Percentiles rank a stretch among this genome's conserved stretches.
These are phyloP conservation scores for Semaprochilodus insignis DNA, from an alignment of 2,797 vertebrate species.

Conservation along the genomic window DNA sequence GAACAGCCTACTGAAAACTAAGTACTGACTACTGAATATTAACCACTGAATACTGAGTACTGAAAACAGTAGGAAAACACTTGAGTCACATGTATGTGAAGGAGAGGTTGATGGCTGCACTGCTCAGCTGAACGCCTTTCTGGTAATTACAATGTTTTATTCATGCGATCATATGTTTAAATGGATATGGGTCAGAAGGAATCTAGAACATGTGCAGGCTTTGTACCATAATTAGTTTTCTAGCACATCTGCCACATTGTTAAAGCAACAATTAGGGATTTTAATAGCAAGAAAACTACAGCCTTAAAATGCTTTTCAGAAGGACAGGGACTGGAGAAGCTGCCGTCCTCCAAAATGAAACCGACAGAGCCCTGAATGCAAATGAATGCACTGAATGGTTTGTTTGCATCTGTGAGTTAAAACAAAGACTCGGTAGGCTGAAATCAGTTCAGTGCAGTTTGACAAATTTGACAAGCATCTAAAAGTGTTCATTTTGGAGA, in stretches of 20 bases:
- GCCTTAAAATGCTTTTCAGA: neutral
- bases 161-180: neutral
- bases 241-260: neutral
- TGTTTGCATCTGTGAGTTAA: neutral
- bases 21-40: neutral
- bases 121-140: neutral
- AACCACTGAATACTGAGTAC: neutral
- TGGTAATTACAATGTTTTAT: neutral
- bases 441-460: neutral
- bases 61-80: neutral
- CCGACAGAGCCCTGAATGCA: neutral
- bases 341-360: neutral
- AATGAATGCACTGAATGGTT: neutral
- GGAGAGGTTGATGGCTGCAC: neutral
- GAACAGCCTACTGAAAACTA: neutral
- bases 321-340: neutral
- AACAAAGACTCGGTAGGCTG: neutral
- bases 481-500: neutral
- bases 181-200: neutral
- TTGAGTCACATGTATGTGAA: neutral
- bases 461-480: neutral
- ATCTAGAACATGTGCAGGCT: neutral
- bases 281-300: neutral
- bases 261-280: neutral
- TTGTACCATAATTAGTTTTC: neutral